Percentiles rank a stretch among this genome's conserved stretches.
Evolutionary conservation across 1,140 invertebrate genomes (phyloP).

Genomic region (Drosophila setifemur): DNA sequence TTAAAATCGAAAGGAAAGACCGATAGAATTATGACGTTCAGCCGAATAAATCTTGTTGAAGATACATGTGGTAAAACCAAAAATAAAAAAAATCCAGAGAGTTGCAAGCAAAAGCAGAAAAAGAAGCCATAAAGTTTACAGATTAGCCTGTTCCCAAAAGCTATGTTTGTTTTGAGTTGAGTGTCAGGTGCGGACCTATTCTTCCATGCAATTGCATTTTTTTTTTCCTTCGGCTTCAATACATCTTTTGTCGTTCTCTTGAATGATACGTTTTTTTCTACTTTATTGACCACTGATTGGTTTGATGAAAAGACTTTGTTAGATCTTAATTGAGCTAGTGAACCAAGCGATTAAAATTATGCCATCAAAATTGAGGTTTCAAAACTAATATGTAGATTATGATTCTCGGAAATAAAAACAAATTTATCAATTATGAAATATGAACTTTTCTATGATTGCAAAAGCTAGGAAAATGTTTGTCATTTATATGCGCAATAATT

Average conservation of each 20-base stretch:
- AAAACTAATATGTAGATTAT: too few species aligned
- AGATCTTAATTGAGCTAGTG: too few species aligned
- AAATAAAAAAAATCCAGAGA: slow-evolving; percentile 20
- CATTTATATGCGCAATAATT: too few species aligned
- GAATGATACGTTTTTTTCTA: too few species aligned
- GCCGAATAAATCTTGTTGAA: slow-evolving; percentile 73
- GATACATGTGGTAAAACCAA: slow-evolving; percentile 72
- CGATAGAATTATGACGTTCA: slow-evolving; percentile 71
- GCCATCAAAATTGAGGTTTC: too few species aligned
- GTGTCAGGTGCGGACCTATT: slow-evolving; percentile 35
- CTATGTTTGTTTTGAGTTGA: slow-evolving; percentile 24
- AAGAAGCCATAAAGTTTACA: slow-evolving; percentile 42
- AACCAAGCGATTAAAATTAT: too few species aligned
- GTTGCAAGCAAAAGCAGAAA: slow-evolving; percentile 10
- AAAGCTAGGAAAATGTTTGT: too few species aligned
- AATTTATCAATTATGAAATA: too few species aligned
- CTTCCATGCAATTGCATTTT: slow-evolving; percentile 26
- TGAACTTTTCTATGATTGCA: too few species aligned
- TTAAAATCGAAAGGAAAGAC: slow-evolving; percentile 26
- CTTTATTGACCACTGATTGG: too few species aligned
- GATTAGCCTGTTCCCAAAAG: slow-evolving; percentile 41
- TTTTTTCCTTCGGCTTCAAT: slow-evolving; percentile 14
- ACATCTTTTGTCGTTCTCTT: slow-evolving; percentile 3
- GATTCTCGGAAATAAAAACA: too few species aligned
- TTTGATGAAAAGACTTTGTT: too few species aligned